Evolutionary conservation across 2,113 vertebrate species (phyloP).

Genomic region (Phalacrocorax pelagicus): DNA sequence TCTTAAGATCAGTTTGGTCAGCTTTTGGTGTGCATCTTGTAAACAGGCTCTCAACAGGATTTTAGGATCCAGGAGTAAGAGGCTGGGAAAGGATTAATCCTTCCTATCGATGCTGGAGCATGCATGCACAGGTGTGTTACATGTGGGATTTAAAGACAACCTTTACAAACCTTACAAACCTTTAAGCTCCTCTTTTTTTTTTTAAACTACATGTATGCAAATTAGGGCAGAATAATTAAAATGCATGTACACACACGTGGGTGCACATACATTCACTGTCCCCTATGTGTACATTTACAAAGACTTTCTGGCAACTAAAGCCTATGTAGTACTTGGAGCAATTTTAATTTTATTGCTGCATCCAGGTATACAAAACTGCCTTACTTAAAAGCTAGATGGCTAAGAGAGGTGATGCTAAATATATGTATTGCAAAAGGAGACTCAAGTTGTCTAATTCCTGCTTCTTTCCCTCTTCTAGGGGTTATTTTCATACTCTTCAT

Average conservation of each 20-base stretch:
- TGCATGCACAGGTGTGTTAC: not conserved
- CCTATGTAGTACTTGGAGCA: not conserved
- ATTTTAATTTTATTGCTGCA: not conserved
- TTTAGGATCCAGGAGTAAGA: not conserved
- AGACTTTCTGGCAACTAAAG: not conserved
- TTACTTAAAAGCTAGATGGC: not conserved
- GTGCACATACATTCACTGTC: not conserved
- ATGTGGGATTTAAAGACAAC: not conserved
- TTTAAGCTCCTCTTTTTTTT: not conserved
- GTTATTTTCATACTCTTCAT: constrained; percentile 24
- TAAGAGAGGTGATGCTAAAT: not conserved
- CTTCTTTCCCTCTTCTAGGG: not conserved
- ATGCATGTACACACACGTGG: rapidly evolving
- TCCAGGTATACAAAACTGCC: not conserved
- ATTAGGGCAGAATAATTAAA: not conserved
- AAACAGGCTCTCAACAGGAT: not conserved
- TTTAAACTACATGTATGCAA: not conserved
- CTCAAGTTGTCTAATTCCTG: not conserved
- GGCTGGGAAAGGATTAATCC: not conserved
- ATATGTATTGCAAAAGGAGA: not conserved
- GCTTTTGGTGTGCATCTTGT: not conserved
- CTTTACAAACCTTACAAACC: not conserved
- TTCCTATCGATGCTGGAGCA: not conserved
- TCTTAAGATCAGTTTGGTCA: not conserved
- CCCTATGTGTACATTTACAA: not conserved